Percentiles rank a stretch among this genome's conserved stretches.
These are phyloP conservation scores for Glyptemys insculpta DNA, from an alignment of 2,797 vertebrate species.

Conservation along the genomic window DNA sequence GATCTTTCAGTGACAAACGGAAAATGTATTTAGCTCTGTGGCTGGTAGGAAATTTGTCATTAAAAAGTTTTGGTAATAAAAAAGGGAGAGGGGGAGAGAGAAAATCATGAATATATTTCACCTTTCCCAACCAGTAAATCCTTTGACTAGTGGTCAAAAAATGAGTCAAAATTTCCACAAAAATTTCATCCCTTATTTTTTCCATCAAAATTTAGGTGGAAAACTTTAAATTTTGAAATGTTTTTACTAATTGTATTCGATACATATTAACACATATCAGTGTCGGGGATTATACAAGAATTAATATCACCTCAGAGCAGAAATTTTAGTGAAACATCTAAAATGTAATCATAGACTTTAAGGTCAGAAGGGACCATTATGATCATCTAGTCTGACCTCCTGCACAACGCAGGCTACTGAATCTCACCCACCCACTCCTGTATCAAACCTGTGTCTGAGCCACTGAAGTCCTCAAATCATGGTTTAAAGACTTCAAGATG, in stretches of 20 bases:
- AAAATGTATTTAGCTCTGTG: background rate
- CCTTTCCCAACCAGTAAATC: background rate
- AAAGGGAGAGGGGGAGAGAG: background rate
- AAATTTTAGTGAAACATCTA: background rate
- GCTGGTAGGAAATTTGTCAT: background rate
- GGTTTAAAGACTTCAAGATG: no score
- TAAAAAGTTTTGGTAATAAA: background rate
- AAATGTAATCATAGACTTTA: background rate
- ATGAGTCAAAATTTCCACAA: background rate
- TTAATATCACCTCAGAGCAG: background rate
- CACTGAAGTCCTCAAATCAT: no score
- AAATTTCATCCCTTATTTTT: background rate
- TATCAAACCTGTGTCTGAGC: no score
- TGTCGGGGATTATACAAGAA: background rate
- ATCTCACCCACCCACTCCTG: no score
- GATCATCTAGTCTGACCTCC: no score
- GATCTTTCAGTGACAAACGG: fast-evolving
- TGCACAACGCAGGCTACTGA: no score
- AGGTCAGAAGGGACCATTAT: no score
- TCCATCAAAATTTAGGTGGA: background rate
- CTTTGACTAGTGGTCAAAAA: background rate
- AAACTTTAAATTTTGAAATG: background rate
- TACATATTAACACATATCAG: background rate
- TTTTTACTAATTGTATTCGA: fast-evolving
- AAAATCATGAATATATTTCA: background rate